Evolutionary conservation across 1,140 invertebrate species (phyloP), one percentile per base, ranked within the genome.

Genomic region (Capitella teleta): DNA sequence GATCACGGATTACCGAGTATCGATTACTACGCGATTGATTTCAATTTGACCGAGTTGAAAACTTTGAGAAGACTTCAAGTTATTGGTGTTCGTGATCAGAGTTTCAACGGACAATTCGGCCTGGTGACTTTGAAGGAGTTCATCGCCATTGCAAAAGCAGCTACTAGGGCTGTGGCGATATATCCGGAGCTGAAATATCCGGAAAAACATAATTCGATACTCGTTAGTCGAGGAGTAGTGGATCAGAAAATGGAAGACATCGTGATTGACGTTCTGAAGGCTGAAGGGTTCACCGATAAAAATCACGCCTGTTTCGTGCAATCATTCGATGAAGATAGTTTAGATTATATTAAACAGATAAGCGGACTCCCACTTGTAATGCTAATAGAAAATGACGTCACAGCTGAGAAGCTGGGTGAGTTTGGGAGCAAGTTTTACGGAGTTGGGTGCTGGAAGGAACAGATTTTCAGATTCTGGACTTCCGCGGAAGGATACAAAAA

Each of bases 31-130:
- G n/a, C n/a, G n/a, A n/a, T n/a, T n/a, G 56, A 62, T 36, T 60
- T 61, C 28, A 58, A 51, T 5, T 44, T 60, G 32, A 44, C 42
- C 10, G 52, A 53, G 25, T 21, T 47, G 16, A 54, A 40, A 24
- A 52, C 1, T 14, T 18, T 55, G 28, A 30, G 6, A 18, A 21
- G 34, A 14, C 25, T 12, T n/a, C 38, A 52, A 28, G 12, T 26
- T 19, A 14, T 26, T 1, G 6, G 21, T 8, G 10, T 19, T 25
- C 42, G 42, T 4, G 42, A 44, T 5, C 42, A 3, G 14, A 26
- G 19, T 21, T 44, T 24, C 42, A 44, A 44, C 25, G 42, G 42
- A 10, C 21, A 16, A 21, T 44, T 25, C 25, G 5, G 4, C 5
- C 24, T 44, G 23, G 3, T 26, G 16, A 44, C 42, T 2, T 44